Percentiles rank a stretch among this genome's conserved stretches.
phyloP scores from a whole-genome alignment of 2,113 vertebrate species.

The Motacilla alba region DNA sequence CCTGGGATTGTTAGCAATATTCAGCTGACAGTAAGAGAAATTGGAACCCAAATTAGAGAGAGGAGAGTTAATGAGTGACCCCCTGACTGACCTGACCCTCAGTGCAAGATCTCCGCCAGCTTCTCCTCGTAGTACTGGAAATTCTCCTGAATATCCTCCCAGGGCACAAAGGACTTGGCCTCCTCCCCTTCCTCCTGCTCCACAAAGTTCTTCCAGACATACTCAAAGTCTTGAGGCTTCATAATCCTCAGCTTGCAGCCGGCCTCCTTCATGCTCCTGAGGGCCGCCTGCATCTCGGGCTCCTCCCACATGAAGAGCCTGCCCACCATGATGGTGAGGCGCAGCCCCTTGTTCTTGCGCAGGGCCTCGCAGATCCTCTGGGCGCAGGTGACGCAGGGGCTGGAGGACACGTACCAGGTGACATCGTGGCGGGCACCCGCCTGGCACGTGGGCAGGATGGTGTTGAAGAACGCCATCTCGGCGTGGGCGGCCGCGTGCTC shows the following conservation, averaged over 20 bases:
- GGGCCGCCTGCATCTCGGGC: conserved; percentile 80
- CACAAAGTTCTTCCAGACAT: conserved; percentile 93
- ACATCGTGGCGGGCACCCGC: conserved; percentile 73
- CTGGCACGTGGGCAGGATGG: conserved; percentile 76
- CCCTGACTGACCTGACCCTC: conserved; percentile 34
- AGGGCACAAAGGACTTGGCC: conserved; percentile 80
- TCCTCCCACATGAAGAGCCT: conserved; percentile 94
- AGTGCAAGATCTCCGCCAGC: conserved; percentile 84
- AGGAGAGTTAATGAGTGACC: neutral
- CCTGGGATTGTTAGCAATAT: neutral
- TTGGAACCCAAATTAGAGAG: neutral
- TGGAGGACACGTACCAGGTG: conserved; percentile 94
- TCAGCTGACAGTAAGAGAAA: neutral
- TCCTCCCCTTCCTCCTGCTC: conserved; percentile 84
- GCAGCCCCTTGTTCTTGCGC: conserved; percentile 74
- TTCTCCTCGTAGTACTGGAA: conserved; percentile 90
- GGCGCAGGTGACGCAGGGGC: conserved; percentile 85
- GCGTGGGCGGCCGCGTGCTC: conserved; percentile 83
- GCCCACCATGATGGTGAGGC: conserved; percentile 81
- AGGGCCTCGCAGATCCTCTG: conserved; percentile 78
- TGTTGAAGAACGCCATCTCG: conserved; percentile 89
- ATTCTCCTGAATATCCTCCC: conserved; percentile 97
- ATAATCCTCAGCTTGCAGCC: conserved; percentile 91
- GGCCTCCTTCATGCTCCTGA: conserved; percentile 77
- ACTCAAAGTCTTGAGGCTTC: conserved; percentile 93